Base-by-base conservation (phyloP, 2,888 invertebrate species). In the Caenorhabditis sp. region DNA sequence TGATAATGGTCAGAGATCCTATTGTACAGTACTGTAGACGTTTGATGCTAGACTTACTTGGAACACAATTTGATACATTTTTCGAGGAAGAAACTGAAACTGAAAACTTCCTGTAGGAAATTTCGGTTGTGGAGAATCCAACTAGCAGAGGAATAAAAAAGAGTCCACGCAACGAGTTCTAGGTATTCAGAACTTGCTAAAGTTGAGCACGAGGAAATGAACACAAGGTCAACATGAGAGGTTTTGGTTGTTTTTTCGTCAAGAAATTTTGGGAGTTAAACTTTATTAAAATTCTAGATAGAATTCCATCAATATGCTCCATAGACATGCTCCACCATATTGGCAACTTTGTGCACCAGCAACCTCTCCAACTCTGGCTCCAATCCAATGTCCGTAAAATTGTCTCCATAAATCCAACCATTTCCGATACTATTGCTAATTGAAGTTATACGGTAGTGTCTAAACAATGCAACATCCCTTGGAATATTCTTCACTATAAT, bases 351-450 rank as follows among this genome's bases (percentile, higher is more conserved):
- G 7, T 58, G 56, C 3, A 75, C 74, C n/a, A 75, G 12, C 10
- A 56, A 22, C 31, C 58, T 56, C 24, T 75, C 74, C 41, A 75
- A 47, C 5, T 56, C 64, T 1, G 41, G 26, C 26, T 56, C 63
- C 47, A 75, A 35, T 3, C 63, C 31, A 31, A 66, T 75, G 6
- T 63, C 63, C 10, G 64, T 66, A 38, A 75, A 47, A 10, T 64
- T 56, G 10, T 75, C 74, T 2, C 74, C 56, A 14, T 75, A 66
- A 16, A 66, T 56, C 74, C 74, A 75, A 0, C 74, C 74, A 44
- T 75, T 75, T n/a, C 74, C 74, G 14, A 75, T 75, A 56, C 74
- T 75, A 28, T 74, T 64, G 22, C 54, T 54, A 7, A 77, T 44
- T 10, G 35, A 26, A 1, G 64, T 56, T 8, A 74, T 28, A 10